Conservation (phyloP, 2,113 vertebrate genomes). For the Halcyon malimbica region DNA sequence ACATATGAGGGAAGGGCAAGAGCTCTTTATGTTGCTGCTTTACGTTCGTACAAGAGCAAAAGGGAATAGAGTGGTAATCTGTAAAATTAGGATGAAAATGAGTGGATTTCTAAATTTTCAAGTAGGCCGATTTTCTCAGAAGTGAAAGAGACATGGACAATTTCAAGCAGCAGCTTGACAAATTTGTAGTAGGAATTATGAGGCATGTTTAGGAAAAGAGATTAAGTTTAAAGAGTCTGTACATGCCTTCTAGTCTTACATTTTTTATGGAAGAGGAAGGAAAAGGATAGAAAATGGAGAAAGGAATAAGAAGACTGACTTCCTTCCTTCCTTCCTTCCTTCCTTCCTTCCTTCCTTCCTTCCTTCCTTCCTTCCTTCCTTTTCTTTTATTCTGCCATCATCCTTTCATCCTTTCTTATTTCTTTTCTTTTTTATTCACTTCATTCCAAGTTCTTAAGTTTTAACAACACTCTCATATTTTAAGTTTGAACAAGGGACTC, state of each 20-base stretch:
- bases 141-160: not conserved
- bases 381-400: not conserved
- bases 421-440: not conserved
- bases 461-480: not conserved
- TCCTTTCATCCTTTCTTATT: not conserved
- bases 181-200: not conserved
- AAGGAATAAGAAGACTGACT: not conserved
- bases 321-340: not conserved
- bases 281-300: not conserved
- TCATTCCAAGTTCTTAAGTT: not conserved
- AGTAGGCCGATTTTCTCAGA: not conserved
- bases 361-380: not conserved
- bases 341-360: not conserved
- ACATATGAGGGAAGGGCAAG: not conserved
- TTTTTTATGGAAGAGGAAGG: not conserved
- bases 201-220: not conserved
- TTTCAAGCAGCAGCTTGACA: not conserved
- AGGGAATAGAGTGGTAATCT: not conserved
- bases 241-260: not conserved
- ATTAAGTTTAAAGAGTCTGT: not conserved
- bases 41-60: not conserved
- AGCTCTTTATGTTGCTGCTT: not conserved
- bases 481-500: not conserved
- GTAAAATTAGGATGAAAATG: not conserved
- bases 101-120: not conserved